Percentiles rank a stretch among this genome's conserved stretches.
Conservation (phyloP, 2,888 invertebrate species). For the Amphipoea oculea region DNA sequence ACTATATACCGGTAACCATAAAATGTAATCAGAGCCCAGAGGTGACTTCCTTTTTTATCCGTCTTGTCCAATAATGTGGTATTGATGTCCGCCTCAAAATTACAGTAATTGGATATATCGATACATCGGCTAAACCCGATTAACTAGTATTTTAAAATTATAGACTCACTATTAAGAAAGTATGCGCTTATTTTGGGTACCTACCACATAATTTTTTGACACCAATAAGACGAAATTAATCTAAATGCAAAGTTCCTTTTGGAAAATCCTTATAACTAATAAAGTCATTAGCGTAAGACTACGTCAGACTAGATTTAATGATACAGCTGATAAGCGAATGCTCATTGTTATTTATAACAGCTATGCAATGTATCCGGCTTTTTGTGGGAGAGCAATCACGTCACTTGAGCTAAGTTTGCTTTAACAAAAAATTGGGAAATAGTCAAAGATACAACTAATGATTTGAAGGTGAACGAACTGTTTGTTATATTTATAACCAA, state of each 20-base stretch:
- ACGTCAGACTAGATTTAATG: constrained; percentile 50
- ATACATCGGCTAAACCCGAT: constrained; percentile 13
- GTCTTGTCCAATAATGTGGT: constrained; percentile 22
- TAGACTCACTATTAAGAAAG: constrained; percentile 8
- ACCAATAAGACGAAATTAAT: not conserved
- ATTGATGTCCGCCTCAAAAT: constrained; percentile 36
- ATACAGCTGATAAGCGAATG: constrained; percentile 61
- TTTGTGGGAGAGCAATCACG: constrained; percentile 73
- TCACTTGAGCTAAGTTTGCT: constrained; percentile 70
- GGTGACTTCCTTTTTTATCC: constrained; percentile 38
- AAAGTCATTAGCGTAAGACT: constrained; percentile 23
- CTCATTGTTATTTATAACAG: constrained; percentile 66
- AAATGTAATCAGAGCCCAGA: constrained; percentile 20
- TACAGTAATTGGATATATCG: constrained; percentile 26
- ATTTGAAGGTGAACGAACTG: constrained; percentile 64
- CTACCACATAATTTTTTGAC: not conserved
- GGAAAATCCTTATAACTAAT: constrained; percentile 39
- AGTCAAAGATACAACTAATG: constrained; percentile 66
- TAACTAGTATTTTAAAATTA: constrained; percentile 40
- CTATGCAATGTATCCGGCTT: constrained; percentile 75
- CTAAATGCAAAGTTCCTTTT: not conserved
- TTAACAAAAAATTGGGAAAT: constrained; percentile 72
- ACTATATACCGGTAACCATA: constrained; percentile 18
- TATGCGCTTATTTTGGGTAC: constrained; percentile 5
- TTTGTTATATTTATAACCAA: constrained; percentile 61